phyloP scores from a whole-genome alignment of 2,113 vertebrate species.

The Pavo muticus region DNA sequence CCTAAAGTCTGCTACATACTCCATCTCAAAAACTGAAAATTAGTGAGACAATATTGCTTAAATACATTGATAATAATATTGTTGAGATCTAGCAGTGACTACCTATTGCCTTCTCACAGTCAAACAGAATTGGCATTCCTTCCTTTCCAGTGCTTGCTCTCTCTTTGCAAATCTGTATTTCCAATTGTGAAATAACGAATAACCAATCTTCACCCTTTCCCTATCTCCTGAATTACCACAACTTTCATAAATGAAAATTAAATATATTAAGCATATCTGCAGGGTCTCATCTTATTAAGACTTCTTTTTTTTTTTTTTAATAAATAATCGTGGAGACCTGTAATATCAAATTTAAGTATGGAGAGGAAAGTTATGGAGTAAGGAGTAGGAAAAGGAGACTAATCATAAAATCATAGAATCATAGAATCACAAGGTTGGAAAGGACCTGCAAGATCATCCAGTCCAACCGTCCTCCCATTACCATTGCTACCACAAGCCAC shows the following conservation, averaged over 20 bases:
- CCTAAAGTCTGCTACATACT: background rate
- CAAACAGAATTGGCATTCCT: background rate
- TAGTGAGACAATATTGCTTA: background rate
- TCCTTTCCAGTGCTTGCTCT: background rate
- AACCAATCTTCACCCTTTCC: background rate
- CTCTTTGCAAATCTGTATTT: background rate
- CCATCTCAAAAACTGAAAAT: background rate
- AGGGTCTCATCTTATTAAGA: background rate
- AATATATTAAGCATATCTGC: background rate
- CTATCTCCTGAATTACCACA: background rate
- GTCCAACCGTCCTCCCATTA: no score
- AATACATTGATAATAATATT: background rate
- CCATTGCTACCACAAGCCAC: no score
- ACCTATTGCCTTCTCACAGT: background rate
- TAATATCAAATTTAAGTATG: background rate
- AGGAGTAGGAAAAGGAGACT: background rate
- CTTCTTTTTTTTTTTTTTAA: background rate
- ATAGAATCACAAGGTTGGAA: no score
- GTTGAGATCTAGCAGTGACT: background rate
- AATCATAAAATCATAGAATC: background rate
- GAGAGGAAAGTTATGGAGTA: background rate
- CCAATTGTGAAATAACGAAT: slow-evolving; percentile 26
- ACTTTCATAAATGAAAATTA: slow-evolving; percentile 1
- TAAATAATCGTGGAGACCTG: background rate
- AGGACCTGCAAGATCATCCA: no score